Base-by-base conservation (phyloP, 37 sponge, comb jelly and placozoan species). In the Tethya wilhelma region DNA sequence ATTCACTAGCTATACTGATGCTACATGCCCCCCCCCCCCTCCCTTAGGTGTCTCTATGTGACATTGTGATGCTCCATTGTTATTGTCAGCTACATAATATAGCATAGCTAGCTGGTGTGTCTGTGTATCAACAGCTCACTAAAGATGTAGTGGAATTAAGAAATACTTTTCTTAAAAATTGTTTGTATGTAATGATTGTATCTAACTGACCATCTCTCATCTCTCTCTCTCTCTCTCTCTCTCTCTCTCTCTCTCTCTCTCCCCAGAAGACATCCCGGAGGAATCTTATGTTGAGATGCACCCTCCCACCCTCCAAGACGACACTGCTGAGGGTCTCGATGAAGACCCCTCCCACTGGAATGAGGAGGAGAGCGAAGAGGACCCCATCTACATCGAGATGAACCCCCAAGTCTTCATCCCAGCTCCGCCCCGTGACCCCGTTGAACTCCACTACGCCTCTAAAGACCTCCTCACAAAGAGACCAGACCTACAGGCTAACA, bases 381-480 rank as follows among this genome's bases (percentile, higher is more conserved):
- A 78, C 17, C 43, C 40, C 2, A 44, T 64, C 20, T 78, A 78
- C 49, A 64, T 78, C 2, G 67, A 78, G 23, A 78, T 78, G 79
- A 46, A 66, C 19, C 67, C 79, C 2, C 38, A 30, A 23, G 58
- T 20, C 22, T 74, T 12, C 67, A 49, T 34, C 33, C 8, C 37
- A 19, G 25, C 64, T 30, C 65, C 44, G 38, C 67, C 39, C 7
- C 17, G 9, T 5, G 25, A 69, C 42, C 34, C 70, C 26, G 43
- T 20, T 39, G 38, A 28, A 1, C 77, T 77, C 25, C 43, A 77
- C 59, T 80, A 80, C 28, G 81, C 80, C 36, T 69, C 80, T n/a
- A 68, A 30, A 26, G 80, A 79, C 59, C 57, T 79, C 5, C 70
- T 77, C 1, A 19, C 26, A 0, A 62, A 78, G 3, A 78, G 79